A percentile compares a stretch with the other conserved stretches of the same genome.
Evolutionary conservation across 1,140 invertebrate species (phyloP).

Genomic region (Eupristina koningsbergeri): DNA sequence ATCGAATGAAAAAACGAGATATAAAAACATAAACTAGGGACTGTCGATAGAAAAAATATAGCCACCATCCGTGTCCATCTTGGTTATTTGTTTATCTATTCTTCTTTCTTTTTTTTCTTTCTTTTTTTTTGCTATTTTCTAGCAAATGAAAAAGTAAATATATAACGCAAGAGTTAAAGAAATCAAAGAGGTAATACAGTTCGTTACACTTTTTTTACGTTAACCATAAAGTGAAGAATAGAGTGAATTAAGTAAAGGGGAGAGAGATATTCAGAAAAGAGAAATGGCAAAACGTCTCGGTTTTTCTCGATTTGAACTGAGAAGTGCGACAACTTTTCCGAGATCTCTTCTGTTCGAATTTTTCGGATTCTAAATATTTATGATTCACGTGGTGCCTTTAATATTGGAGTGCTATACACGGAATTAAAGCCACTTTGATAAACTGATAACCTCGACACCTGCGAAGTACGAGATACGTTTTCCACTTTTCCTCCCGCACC

Average conservation of each 20-base stretch:
- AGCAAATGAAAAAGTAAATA: background rate
- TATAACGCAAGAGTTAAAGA: background rate
- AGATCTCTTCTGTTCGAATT: background rate
- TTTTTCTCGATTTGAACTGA: background rate
- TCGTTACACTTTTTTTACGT: background rate
- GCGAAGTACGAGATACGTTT: background rate
- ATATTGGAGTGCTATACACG: slow-evolving; percentile 13
- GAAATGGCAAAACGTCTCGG: background rate
- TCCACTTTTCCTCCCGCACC: background rate
- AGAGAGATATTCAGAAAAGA: background rate
- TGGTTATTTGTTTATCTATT: too few species aligned
- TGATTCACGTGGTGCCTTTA: slow-evolving; percentile 11
- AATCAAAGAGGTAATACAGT: background rate
- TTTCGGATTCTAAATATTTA: slow-evolving; percentile 43
- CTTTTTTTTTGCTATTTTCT: background rate
- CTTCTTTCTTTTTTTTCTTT: too few species aligned
- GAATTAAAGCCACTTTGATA: slow-evolving; percentile 43
- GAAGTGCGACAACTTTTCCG: background rate
- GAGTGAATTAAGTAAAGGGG: background rate
- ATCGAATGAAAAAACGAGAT: background rate
- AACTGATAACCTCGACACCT: slow-evolving; percentile 45
- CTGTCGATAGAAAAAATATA: slow-evolving; percentile 21
- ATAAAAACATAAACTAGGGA: background rate
- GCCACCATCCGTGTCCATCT: background rate
- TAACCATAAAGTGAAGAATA: background rate